Evolutionary conservation across 2,888 invertebrate species (phyloP), one percentile per base, ranked within the genome.

Genomic region (Euplexia lucipara): DNA sequence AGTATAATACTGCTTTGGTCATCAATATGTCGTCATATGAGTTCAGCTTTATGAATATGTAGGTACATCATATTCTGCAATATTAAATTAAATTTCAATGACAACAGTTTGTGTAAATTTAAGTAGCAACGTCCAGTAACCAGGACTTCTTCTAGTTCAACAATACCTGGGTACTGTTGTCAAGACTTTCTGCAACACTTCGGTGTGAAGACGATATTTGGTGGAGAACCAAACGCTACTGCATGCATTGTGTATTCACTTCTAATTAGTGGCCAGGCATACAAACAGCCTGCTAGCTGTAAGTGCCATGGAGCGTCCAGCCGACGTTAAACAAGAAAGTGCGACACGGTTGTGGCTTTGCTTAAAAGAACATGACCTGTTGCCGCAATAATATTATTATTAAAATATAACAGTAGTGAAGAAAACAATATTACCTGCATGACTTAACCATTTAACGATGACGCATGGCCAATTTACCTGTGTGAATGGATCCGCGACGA

Each of bases 341-440:
- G 49, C 39, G 62, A 62, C 42, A 74, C 49, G 75, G 73, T 69
- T 48, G 49, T 35, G 32, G 53, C 26, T 62, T 62, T 70, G 42
- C 56, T 58, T 59, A 72, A 51, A 54, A 58, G 58, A 51, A 70
- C 75, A 64, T 75, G 64, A 69, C 70, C 49, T 62, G 48, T 34
- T 49, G 39, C 48, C n/a, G 34, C 39, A 14, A 22, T 7, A 41
- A 34, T 26, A 44, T 42, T 37, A 53, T 26, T 18, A 59, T 39
- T 72, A 26, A 48, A 65, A 34, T 22, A 8, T 48, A n/a, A n/a
- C n/a, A n/a, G n/a, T n/a, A 41, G 12, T 44, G 35, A 53, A 39
- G 32, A 52, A 48, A n/a, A 20, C 12, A n/a, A 56, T 44, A 18
- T 45, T 37, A 30, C 39, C 35, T 52, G 44, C 48, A 59, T 49